These are phyloP conservation scores for Priocnemis perturbator DNA, from an alignment of 2,888 invertebrate species.

Conservation along the genomic window DNA sequence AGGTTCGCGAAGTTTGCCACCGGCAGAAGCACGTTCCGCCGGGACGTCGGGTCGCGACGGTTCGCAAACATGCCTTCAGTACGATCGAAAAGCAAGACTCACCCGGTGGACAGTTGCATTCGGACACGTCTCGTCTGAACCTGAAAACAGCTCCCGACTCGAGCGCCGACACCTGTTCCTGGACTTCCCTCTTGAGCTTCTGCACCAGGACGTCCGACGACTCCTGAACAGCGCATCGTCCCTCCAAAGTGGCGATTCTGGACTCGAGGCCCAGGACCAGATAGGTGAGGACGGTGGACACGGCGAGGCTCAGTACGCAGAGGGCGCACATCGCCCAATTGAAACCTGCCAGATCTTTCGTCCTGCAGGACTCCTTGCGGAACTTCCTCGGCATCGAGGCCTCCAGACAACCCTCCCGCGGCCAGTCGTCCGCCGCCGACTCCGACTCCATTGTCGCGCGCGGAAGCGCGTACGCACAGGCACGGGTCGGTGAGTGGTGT, in stretches of 20 bases:
- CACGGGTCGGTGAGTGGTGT: too few relatives aligned
- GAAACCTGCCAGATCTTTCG: conserved; percentile 36
- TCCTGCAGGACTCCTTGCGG: conserved; percentile 47
- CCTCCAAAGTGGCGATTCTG: conserved; percentile 66
- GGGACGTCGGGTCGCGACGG: too few relatives aligned
- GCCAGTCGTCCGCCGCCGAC: conserved; percentile 18
- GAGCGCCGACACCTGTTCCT: conserved; percentile 41
- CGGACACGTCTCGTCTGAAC: conserved; percentile 66
- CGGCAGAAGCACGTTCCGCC: too few relatives aligned
- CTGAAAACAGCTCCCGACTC: conserved; percentile 52
- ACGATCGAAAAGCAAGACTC: conserved; percentile 38
- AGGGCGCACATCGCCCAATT: conserved; percentile 68
- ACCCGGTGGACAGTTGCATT: conserved; percentile 74
- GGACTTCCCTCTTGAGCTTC: conserved; percentile 60
- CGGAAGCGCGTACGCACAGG: conserved; percentile 15
- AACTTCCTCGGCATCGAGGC: conserved; percentile 61
- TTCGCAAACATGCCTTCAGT: too few relatives aligned
- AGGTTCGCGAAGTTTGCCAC: too few relatives aligned
- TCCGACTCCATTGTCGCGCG: conserved; percentile 17
- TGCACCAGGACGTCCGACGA: conserved; percentile 51
- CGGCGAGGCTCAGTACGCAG: conserved; percentile 66
- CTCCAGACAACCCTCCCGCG: conserved; percentile 29
- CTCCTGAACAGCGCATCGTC: conserved; percentile 50
- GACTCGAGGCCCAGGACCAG: conserved; percentile 66
- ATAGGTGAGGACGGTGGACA: conserved; percentile 66